Evolutionary conservation across 1,140 invertebrate genomes (phyloP).

Genomic region (Pseudomyrmex pallidus): DNA sequence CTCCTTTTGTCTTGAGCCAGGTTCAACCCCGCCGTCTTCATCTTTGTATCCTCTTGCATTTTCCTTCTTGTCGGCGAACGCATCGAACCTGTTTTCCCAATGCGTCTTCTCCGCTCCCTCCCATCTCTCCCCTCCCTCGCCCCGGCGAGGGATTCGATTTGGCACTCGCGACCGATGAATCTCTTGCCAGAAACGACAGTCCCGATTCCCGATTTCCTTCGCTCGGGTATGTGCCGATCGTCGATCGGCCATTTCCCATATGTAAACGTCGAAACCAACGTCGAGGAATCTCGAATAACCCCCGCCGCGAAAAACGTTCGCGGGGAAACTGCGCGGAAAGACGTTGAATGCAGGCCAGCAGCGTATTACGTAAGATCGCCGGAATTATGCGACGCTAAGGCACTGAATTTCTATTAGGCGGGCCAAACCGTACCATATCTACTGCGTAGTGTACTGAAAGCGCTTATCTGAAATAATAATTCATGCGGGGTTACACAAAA

Average conservation of each 20-base stretch:
- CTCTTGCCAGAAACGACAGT: conserved; percentile 66
- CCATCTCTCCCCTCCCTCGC: too few species aligned
- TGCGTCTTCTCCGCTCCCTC: neutral
- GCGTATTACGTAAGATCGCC: conserved; percentile 46
- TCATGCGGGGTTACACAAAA: neutral
- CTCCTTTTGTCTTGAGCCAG: conserved; percentile 73
- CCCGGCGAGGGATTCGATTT: conserved; percentile 78
- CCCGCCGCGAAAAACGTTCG: conserved; percentile 10
- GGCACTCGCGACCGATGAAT: conserved; percentile 76
- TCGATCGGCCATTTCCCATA: conserved; percentile 56
- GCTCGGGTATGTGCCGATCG: conserved; percentile 18
- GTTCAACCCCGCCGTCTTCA: neutral
- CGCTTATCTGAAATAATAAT: conserved; percentile 12
- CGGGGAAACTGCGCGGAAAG: conserved; percentile 29
- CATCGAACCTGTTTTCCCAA: conserved; percentile 17
- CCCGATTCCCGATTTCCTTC: conserved; percentile 26
- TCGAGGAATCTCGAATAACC: conserved; percentile 21
- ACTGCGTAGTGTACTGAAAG: neutral
- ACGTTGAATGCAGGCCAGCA: conserved; percentile 8
- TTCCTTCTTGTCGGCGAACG: neutral
- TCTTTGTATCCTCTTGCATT: neutral
- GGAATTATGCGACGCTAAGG: conserved; percentile 47
- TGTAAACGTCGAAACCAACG: conserved; percentile 7
- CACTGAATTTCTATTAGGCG: conserved; percentile 9
- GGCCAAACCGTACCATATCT: neutral